Evolutionary conservation across 2,797 vertebrate species (phyloP).

Genomic region (Kryptopterus vitreolus): DNA sequence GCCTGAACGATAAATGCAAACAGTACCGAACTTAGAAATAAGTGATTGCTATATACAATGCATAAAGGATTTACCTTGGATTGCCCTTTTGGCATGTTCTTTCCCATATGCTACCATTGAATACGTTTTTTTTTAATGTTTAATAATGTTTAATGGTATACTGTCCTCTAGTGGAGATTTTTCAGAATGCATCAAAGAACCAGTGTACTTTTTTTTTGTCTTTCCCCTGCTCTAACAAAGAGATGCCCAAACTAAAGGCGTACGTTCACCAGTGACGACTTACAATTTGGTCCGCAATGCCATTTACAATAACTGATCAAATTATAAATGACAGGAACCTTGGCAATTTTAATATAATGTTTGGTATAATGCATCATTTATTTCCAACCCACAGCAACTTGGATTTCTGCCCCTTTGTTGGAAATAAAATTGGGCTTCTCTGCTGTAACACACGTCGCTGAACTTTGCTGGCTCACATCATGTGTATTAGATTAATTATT

Average conservation of each 20-base stretch:
- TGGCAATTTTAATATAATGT: too few species aligned
- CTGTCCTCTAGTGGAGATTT: constrained; percentile 30
- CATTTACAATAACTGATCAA: too few species aligned
- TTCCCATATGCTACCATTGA: background rate
- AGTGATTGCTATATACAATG: background rate
- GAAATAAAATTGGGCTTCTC: too few species aligned
- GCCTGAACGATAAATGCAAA: background rate
- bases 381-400: too few species aligned
- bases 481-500: background rate
- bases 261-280: too few species aligned
- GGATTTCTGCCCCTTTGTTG: too few species aligned
- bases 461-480: too few species aligned
- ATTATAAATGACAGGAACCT: too few species aligned
- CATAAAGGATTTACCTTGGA: background rate
- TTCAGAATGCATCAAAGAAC: background rate
- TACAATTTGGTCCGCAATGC: too few species aligned
- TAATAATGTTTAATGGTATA: background rate
- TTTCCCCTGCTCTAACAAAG: background rate
- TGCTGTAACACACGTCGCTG: too few species aligned
- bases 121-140: background rate
- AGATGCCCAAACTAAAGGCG: too few species aligned
- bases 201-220: background rate
- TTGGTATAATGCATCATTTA: too few species aligned
- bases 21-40: background rate
- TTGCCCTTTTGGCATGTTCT: background rate